Percentiles rank a stretch among this genome's conserved stretches.
Evolutionary conservation across 2,113 vertebrate species (phyloP).

Genomic region (Pelecanus crispus): DNA sequence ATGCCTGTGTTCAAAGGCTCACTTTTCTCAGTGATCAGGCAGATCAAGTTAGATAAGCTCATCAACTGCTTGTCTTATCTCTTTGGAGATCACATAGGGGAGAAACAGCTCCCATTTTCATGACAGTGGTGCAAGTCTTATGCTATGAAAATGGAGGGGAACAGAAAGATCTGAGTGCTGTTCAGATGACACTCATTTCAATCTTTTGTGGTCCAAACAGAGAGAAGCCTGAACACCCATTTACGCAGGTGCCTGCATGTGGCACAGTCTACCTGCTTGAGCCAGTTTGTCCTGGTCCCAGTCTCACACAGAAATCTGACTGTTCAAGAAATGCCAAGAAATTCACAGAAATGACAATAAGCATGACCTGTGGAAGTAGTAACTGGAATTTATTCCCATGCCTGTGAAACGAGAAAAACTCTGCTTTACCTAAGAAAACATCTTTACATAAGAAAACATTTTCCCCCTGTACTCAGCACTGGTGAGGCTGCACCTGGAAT

Average conservation of each 20-base stretch:
- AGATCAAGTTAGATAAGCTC: neutral
- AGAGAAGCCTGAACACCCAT: neutral
- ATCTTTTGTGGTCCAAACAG: neutral
- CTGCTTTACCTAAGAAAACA: neutral
- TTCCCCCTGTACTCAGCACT: too few relatives aligned
- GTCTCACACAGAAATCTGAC: neutral
- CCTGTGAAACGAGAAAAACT: neutral
- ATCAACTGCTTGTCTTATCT: neutral
- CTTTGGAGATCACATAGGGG: neutral
- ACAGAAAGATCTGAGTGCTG: neutral
- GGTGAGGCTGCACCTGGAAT: too few relatives aligned
- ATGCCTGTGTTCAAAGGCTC: neutral
- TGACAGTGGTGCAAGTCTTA: neutral
- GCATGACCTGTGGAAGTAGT: neutral
- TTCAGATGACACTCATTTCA: neutral
- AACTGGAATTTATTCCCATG: neutral
- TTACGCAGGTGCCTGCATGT: neutral
- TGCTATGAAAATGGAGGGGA: neutral
- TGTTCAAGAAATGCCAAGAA: neutral
- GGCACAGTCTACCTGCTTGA: neutral
- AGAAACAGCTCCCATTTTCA: neutral
- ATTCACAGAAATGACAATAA: neutral
- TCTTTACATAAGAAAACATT: too few relatives aligned
- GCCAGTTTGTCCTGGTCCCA: neutral
- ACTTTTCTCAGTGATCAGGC: neutral